Base-by-base conservation (phyloP, 2,113 vertebrate species). In the Neogale vison region DNA sequence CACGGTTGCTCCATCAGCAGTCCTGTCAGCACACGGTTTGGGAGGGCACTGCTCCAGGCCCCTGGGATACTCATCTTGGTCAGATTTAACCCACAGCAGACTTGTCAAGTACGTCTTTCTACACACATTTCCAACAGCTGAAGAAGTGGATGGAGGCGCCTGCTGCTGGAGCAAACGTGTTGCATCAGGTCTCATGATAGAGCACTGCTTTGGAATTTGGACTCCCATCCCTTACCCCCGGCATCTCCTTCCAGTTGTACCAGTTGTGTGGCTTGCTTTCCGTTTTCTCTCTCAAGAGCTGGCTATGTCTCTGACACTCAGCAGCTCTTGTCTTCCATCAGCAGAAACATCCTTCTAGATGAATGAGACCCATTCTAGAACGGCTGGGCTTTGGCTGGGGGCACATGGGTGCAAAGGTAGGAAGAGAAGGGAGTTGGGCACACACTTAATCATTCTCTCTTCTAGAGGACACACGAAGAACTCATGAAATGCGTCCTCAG, bases 191-290 rank as follows among this genome's bases (percentile, higher is more conserved):
- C 61, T 4, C 3, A 1, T 1, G 71, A 17, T 26, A 11, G 61
- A 71, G 69, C 42, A 47, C 29, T 29, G 14, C 0, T 39, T 23
- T 24, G n/a, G 67, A 47, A 21, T 12, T 45, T 29, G n/a, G 55
- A 14, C 65, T n/a, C 12, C 0, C 0, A 1, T 34, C 57, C 45
- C 0, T 3, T 34, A 61, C 15, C 29, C 10, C 3, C 55, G 1
- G 36, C 57, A 3, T 21, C 67, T 26, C 34, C 61, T 7, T 86
- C 31, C 24, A 8, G 63, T 29, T 57, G 63, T 24, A 6, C 29
- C 79, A 4, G 4, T 7, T 15, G 5, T 20, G 8, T 17, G 34
- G 47, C 42, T 12, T 4, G 2, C 8, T 29, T 57, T 63, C 67
- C n/a, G 57, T 34, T 24, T 15, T 36, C 80, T 2, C 0, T 24